Evolutionary conservation across 2,888 invertebrate species (phyloP), one percentile per base, ranked within the genome.

Genomic region (Philonicus albiceps): DNA sequence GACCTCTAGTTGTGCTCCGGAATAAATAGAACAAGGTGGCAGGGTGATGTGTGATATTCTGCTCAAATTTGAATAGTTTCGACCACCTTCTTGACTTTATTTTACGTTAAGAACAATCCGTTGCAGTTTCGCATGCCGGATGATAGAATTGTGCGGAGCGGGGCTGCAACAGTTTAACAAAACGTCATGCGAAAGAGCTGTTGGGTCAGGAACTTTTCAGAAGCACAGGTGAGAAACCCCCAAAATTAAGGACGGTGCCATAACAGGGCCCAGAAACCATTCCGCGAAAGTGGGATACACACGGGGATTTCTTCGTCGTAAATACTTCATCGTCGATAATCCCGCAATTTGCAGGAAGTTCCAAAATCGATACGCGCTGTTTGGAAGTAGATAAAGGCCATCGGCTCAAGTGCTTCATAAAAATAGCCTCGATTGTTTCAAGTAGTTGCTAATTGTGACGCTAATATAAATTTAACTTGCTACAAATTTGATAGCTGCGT

Each of bases 1-100:
- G 34, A 16, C 19, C 31, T 34, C 34, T 31, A 16, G 76, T 37
- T 76, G 30, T 53, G 80, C 43, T 27, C 64, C 22, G 27, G 27
- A 27, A 49, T 80, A 80, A 80, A 80, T 80, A 80, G 49, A 76
- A 40, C 76, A n/a, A 40, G 19, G 76, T 22, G 76, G 19, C 13
- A 43, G 34, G 19, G 76, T 37, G 76, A 76, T 76, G 76, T 19
- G 76, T 76, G 76, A 40, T 37, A n/a, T 40, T 76, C 37, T 53
- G 80, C 80, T 80, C 53, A 80, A 80, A 80, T 80, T 80, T 80
- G 53, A 80, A 80, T 80, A 49, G 30, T 80, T 80, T 53, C 27
- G 7, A 76, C 31, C 6, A 49, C 19, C 7, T 80, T 80, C 31
- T 19, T 16, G 16, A 34, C 6, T 6, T 22, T 53, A 80, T 53